Conservation (phyloP, 2,113 vertebrate species). For the Triplophysa rosa region DNA sequence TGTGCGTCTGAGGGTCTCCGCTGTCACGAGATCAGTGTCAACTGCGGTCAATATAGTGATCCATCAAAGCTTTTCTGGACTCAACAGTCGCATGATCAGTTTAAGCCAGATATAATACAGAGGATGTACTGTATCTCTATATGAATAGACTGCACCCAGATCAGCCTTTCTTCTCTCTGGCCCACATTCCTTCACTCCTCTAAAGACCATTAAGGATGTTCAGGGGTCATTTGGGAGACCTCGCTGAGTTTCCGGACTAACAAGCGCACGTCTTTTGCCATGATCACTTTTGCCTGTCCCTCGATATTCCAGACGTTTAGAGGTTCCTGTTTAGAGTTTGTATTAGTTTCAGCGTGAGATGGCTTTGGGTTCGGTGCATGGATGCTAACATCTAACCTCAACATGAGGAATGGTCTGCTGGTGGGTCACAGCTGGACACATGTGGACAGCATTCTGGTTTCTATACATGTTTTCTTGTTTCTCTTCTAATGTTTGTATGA, state of each 20-base stretch:
- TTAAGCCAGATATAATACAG: constrained; percentile 4
- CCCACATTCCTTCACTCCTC: constrained; percentile 40
- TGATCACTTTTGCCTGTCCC: neutral
- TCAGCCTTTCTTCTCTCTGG: constrained; percentile 39
- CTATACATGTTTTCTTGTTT: neutral
- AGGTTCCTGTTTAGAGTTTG: neutral
- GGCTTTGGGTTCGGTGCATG: neutral
- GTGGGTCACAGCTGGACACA: constrained; percentile 29
- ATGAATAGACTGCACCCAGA: constrained; percentile 32
- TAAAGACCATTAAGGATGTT: constrained; percentile 30
- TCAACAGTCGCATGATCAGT: neutral
- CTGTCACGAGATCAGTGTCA: constrained; percentile 39
- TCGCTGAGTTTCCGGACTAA: constrained; percentile 29
- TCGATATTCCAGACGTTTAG: neutral
- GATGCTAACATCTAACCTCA: neutral
- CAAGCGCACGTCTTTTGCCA: constrained; percentile 9
- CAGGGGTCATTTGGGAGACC: constrained; percentile 26
- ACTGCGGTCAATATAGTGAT: neutral
- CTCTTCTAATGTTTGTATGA: constrained; percentile 10
- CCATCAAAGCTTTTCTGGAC: neutral
- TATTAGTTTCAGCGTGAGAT: neutral
- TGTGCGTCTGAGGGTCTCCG: neutral
- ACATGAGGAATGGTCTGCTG: constrained; percentile 34
- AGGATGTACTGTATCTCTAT: constrained; percentile 31
- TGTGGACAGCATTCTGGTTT: neutral